Base-by-base conservation (phyloP, 2,113 vertebrate genomes). In the Entomyzon cyanotis region DNA sequence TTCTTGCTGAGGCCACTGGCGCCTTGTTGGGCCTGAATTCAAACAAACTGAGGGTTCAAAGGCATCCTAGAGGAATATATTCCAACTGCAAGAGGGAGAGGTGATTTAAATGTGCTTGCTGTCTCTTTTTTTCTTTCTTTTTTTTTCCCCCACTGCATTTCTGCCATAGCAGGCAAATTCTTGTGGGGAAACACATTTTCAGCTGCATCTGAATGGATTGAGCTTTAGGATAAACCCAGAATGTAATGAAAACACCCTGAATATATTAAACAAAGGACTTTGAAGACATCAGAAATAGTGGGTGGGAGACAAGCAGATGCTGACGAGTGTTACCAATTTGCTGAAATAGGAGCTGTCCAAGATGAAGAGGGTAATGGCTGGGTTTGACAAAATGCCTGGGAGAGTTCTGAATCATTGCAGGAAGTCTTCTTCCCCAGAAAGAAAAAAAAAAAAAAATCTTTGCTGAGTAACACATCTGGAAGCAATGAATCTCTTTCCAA, bases 321-420 rank as follows among this genome's bases (percentile, higher is more conserved):
- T 96, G 93, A 80, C 2, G 47, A 83, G 94, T 86, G 90, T 94
- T 96, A 80, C 85, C 87, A 95, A 60, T 96, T 93, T 93, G 79
- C 75, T 94, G 95, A 77, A 94, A 89, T 47, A 77, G 92, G 93
- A 95, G 79, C 92, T 93, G 85, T 96, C 93, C 95, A 93, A 93
- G 93, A 89, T 80, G 60, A 74, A 31, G 64, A 71, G 46, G 85
- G 53, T 79, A 69, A 82, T 87, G 87, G n/a, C 77, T 93, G 77
- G 42, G 62, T 91, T 94, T 91, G 87, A 91, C 93, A 75, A 23
- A 95, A 68, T 33, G 89, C 84, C 91, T 78, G 85, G 59, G 68
- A 93, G 92, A 56, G 14, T 70, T 93, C 82, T 92, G 85, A 96
- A 64, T 93, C 85, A 81, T 56, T 77, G 88, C 88, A 95, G 92